Conservation (phyloP, 2,888 invertebrate genomes). For the Timema podura region DNA sequence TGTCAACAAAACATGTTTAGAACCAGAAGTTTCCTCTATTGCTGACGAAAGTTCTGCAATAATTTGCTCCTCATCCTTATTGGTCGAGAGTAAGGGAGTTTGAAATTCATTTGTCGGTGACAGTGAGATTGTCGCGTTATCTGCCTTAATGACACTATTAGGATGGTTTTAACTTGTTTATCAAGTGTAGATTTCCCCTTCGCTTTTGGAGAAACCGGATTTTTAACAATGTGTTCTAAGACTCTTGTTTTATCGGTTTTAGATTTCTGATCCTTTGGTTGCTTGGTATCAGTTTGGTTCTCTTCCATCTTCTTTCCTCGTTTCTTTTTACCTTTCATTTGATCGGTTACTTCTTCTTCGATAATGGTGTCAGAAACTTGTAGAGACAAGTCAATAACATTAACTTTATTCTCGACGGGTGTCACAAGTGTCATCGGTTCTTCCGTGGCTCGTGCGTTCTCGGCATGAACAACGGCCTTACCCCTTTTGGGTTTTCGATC, state of each 20-base stretch:
- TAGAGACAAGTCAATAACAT: neutral
- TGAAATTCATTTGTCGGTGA: neutral
- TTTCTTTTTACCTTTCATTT: conserved; percentile 35
- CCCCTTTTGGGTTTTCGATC: conserved; percentile 13
- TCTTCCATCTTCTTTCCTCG: conserved; percentile 21
- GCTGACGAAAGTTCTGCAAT: conserved; percentile 9
- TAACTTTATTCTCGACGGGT: neutral
- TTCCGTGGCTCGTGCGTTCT: conserved; percentile 10
- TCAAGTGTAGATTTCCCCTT: conserved; percentile 30
- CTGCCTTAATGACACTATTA: neutral
- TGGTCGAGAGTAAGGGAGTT: conserved; percentile 8
- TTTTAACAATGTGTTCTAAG: neutral
- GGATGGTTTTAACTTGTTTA: conserved; percentile 38
- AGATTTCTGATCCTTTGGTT: neutral
- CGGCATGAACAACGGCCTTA: conserved; percentile 5
- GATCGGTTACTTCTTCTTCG: conserved; percentile 3
- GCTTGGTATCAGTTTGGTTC: conserved; percentile 34
- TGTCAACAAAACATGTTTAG: neutral
- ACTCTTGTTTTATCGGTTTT: conserved; percentile 29
- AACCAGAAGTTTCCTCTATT: neutral
- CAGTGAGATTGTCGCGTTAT: neutral
- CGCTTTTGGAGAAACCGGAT: conserved; percentile 13
- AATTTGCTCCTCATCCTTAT: conserved; percentile 6
- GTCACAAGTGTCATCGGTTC: conserved; percentile 7
- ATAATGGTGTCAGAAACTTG: neutral